Percentiles rank a stretch among this genome's conserved stretches.
Conservation (phyloP, 2,113 vertebrate genomes). For the Ictalurus furcatus region DNA sequence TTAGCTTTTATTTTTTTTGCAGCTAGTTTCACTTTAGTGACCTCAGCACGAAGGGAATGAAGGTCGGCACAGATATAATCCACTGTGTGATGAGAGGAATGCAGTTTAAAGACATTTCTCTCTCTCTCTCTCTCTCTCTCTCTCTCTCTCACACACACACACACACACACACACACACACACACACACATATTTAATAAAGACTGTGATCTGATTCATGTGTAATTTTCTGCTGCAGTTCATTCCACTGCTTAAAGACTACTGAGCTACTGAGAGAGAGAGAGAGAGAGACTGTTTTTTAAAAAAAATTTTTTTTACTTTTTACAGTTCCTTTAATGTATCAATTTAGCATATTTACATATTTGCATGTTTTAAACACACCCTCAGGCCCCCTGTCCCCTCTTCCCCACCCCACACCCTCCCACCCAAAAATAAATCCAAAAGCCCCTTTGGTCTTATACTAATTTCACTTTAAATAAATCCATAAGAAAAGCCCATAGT, state of each 20-base stretch:
- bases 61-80: background rate
- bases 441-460: no score
- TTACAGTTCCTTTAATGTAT: no score
- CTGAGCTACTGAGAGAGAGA: background rate
- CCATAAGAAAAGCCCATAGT: no score
- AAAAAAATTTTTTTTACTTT: no score
- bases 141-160: background rate
- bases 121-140: no score
- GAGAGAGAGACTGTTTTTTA: background rate
- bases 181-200: background rate
- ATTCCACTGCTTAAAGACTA: background rate
- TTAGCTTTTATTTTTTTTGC: background rate
- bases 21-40: background rate
- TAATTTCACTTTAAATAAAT: no score
- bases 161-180: conserved; percentile 9
- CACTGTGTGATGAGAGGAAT: background rate
- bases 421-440: no score
- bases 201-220: conserved; percentile 2
- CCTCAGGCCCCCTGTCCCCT: no score
- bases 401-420: no score
- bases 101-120: background rate
- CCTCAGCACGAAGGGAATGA: background rate
- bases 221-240: conserved; percentile 2
- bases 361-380: no score
- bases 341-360: no score